Conservation (phyloP, 2,888 invertebrate genomes). For the Stenichneumon culpator region DNA sequence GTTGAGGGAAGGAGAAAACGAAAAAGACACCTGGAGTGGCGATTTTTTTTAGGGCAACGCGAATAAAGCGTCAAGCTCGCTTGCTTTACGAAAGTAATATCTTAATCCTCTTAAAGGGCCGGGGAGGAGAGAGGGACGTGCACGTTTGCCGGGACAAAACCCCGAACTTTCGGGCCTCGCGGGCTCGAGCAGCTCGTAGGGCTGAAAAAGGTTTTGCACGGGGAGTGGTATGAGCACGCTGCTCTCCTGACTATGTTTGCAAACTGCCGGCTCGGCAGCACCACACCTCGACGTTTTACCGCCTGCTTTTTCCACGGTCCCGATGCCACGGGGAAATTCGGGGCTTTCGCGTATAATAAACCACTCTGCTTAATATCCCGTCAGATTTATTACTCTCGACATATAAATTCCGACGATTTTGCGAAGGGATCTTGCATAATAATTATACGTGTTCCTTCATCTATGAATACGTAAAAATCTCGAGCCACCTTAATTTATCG, state of each 20-base stretch:
- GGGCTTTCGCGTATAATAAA: conserved; percentile 63
- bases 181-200: conserved; percentile 43
- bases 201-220: conserved; percentile 66
- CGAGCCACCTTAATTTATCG: not conserved
- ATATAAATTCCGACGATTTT: conserved; percentile 57
- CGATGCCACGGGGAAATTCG: conserved; percentile 52
- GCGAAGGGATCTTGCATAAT: not conserved
- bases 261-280: conserved; percentile 60
- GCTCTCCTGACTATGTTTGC: conserved; percentile 65
- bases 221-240: conserved; percentile 28
- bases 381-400: conserved; percentile 60
- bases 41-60: conserved; percentile 70
- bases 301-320: conserved; percentile 30
- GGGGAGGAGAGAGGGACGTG: conserved; percentile 31
- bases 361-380: conserved; percentile 64
- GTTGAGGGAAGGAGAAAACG: not conserved
- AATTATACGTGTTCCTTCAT: not conserved
- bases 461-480: conserved; percentile 16
- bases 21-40: conserved; percentile 68
- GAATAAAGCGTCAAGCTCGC: conserved; percentile 70
- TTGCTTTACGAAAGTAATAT: conserved; percentile 73
- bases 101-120: conserved; percentile 78
- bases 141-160: conserved; percentile 20
- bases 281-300: conserved; percentile 51
- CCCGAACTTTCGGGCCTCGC: conserved; percentile 26